These are phyloP conservation scores for Pegoplata infirma DNA, from an alignment of 2,888 invertebrate genomes.

Conservation along the genomic window DNA sequence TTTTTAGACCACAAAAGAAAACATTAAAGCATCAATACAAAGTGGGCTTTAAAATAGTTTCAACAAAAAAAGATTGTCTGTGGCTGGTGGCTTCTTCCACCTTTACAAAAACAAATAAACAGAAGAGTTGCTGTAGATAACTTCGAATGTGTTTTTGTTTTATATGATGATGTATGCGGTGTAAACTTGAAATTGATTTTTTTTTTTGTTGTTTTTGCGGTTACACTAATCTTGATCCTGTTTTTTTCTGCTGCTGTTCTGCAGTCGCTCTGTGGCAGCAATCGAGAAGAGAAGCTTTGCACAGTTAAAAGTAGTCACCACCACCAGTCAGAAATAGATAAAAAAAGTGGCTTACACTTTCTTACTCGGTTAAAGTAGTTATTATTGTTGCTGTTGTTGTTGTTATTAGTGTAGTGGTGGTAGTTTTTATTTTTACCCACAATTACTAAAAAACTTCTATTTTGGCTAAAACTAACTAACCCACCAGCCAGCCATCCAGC, in stretches of 20 bases:
- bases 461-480: slow-evolving; percentile 55
- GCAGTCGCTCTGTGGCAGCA: slow-evolving; percentile 23
- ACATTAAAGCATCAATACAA: neutral
- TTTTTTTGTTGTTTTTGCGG: slow-evolving; percentile 31
- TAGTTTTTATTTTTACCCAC: slow-evolving; percentile 44
- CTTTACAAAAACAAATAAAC: no score
- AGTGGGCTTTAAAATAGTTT: slow-evolving; percentile 1
- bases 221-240: slow-evolving; percentile 60
- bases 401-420: slow-evolving; percentile 23
- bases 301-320: slow-evolving; percentile 5
- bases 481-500: slow-evolving; percentile 38
- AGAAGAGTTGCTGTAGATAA: neutral
- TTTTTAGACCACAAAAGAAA: slow-evolving; percentile 32
- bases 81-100: slow-evolving; percentile 14
- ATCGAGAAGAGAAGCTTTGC: slow-evolving; percentile 21
- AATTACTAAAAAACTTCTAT: slow-evolving; percentile 45
- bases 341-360: slow-evolving; percentile 41
- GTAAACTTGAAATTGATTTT: slow-evolving; percentile 60
- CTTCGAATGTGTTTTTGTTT: neutral
- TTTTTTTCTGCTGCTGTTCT: slow-evolving; percentile 43
- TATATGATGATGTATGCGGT: slow-evolving; percentile 35
- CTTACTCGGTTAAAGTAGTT: slow-evolving; percentile 31
- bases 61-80: slow-evolving; percentile 8
- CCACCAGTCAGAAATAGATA: slow-evolving; percentile 28
- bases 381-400: slow-evolving; percentile 15